Evolutionary conservation across 2,888 invertebrate species (phyloP).

Genomic region (Brachynemurus nebulosus): DNA sequence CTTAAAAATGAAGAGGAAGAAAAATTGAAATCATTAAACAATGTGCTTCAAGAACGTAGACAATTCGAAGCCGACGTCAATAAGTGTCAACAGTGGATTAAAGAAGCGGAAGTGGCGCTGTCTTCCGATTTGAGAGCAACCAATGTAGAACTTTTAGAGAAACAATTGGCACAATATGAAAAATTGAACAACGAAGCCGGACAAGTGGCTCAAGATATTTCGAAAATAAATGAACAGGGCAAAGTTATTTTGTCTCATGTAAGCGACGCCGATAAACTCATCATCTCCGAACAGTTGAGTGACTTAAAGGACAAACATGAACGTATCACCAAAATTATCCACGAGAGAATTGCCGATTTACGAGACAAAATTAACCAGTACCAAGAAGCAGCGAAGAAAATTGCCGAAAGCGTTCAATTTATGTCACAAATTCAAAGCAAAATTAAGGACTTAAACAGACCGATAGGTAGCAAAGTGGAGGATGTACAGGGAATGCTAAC

Average conservation of each 20-base stretch:
- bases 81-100: conserved; percentile 75
- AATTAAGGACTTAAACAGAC: conserved; percentile 67
- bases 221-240: conserved; percentile 63
- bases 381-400: conserved; percentile 63
- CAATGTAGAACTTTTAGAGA: conserved; percentile 69
- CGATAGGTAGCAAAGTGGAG: conserved; percentile 74
- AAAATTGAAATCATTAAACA: conserved; percentile 54
- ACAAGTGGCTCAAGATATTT: conserved; percentile 53
- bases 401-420: conserved; percentile 68
- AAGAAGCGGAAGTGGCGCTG: conserved; percentile 78
- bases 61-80: conserved; percentile 71
- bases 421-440: conserved; percentile 71
- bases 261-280: conserved; percentile 73
- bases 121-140: conserved; percentile 67
- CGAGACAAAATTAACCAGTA: conserved; percentile 68
- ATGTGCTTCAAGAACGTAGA: conserved; percentile 61
- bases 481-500: conserved; percentile 75
- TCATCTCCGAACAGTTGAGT: conserved; percentile 66
- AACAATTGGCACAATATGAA: conserved; percentile 76
- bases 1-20: conserved; percentile 60
- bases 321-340: conserved; percentile 57
- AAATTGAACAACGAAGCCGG: conserved; percentile 62
- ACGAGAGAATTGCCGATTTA: conserved; percentile 58
- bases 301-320: conserved; percentile 65
- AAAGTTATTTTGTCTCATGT: conserved; percentile 66